phyloP scores from a whole-genome alignment of 2,888 invertebrate species.

The Zelleria hepariella region DNA sequence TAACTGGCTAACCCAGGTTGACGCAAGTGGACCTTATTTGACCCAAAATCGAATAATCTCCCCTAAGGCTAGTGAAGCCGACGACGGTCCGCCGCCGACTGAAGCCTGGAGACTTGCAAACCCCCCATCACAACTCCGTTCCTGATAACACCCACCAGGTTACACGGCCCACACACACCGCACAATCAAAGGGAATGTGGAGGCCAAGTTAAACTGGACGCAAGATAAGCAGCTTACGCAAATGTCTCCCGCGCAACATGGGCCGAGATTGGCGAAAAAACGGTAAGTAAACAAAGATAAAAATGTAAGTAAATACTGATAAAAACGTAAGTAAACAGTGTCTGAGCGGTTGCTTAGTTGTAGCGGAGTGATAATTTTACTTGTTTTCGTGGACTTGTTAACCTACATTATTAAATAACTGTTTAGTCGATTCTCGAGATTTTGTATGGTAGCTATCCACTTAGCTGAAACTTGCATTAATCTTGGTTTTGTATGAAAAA shows the following conservation, averaged over 20 bases:
- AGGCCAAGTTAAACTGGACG: constrained; percentile 27
- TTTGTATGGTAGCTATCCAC: not conserved
- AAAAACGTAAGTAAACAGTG: not conserved
- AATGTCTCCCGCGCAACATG: constrained; percentile 46
- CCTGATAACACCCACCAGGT: constrained; percentile 38
- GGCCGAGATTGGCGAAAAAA: constrained; percentile 39
- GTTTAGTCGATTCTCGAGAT: not conserved
- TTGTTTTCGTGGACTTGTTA: not conserved
- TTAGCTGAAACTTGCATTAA: not conserved
- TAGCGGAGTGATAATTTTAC: not conserved
- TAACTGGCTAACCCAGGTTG: no score
- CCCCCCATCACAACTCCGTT: constrained; percentile 50
- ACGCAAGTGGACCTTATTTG: not conserved
- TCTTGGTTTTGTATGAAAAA: not conserved
- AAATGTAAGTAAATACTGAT: constrained; percentile 42
- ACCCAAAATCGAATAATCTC: constrained; percentile 17
- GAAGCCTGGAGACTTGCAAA: constrained; percentile 24
- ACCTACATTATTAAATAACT: not conserved
- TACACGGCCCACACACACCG: constrained; percentile 20
- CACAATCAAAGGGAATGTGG: not conserved
- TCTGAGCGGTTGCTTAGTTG: not conserved
- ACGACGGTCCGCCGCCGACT: constrained; percentile 63
- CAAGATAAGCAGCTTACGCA: constrained; percentile 49
- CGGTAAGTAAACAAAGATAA: constrained; percentile 38
- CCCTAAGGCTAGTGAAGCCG: constrained; percentile 40